A percentile compares a stretch with the other conserved stretches of the same genome.
Evolutionary conservation across 2,888 invertebrate genomes (phyloP).

Genomic region (Hoplodrina blanda): DNA sequence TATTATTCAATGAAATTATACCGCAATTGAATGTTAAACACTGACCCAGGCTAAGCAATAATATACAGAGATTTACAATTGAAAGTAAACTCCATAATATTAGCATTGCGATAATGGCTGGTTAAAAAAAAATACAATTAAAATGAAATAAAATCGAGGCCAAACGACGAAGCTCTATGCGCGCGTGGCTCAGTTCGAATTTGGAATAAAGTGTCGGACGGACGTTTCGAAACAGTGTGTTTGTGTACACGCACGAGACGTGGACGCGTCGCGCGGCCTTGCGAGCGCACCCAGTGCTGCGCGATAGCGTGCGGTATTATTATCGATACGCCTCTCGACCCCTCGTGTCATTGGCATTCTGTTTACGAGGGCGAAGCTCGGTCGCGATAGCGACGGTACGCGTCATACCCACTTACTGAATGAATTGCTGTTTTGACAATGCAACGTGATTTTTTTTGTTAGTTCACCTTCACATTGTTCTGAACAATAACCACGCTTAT

Average conservation of each 20-base stretch:
- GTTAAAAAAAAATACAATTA: constrained; percentile 18
- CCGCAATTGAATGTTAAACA: constrained; percentile 16
- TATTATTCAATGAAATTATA: constrained; percentile 10
- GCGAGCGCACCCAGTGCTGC: constrained; percentile 84
- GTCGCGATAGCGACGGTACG: constrained; percentile 78
- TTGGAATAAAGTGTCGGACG: constrained; percentile 73
- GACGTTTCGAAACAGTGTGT: constrained; percentile 76
- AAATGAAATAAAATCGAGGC: constrained; percentile 51
- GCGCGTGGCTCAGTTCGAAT: constrained; percentile 67
- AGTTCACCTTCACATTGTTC: constrained; percentile 54
- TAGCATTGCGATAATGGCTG: neutral
- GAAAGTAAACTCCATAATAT: constrained; percentile 6
- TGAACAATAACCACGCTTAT: constrained; percentile 26
- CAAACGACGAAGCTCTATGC: constrained; percentile 44
- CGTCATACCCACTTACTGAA: constrained; percentile 73
- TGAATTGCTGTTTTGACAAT: constrained; percentile 65
- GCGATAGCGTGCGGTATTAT: constrained; percentile 77
- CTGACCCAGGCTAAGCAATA: constrained; percentile 38
- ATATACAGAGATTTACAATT: neutral
- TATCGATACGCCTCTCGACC: constrained; percentile 85
- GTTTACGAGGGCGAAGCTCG: constrained; percentile 84
- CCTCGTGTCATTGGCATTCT: constrained; percentile 88
- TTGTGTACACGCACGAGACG: constrained; percentile 75
- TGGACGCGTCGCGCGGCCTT: constrained; percentile 85
- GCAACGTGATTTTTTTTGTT: constrained; percentile 43